These are phyloP conservation scores for Macrocentrus cingulum DNA, from an alignment of 1,140 invertebrate species.

Conservation along the genomic window DNA sequence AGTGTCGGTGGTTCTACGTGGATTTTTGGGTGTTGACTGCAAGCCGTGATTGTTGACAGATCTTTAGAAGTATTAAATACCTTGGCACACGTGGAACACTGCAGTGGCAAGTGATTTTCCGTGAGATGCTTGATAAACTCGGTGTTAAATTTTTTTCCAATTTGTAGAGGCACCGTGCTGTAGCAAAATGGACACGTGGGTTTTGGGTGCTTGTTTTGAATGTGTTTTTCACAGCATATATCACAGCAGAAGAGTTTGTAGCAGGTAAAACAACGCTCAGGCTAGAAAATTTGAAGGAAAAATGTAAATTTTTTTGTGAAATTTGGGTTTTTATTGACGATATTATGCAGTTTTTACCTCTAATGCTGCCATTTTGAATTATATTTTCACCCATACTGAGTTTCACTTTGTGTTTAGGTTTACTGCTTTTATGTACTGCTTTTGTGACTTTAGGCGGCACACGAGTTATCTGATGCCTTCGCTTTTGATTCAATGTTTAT, in stretches of 20 bases:
- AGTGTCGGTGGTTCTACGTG: neutral
- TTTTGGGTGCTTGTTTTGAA: conserved; percentile 33
- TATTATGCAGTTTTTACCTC: conserved; percentile 20
- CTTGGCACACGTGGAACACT: conserved; percentile 34
- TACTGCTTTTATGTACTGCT: conserved; percentile 27
- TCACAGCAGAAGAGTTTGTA: conserved; percentile 40
- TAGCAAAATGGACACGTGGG: conserved; percentile 35
- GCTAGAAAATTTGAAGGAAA: conserved; percentile 21
- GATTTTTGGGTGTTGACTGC: neutral
- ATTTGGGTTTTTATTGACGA: neutral
- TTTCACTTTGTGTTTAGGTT: conserved; percentile 16
- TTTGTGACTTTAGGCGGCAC: too few species aligned
- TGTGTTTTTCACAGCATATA: conserved; percentile 34
- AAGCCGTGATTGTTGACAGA: conserved; percentile 30
- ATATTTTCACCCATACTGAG: conserved; percentile 8
- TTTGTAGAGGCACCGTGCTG: conserved; percentile 23
- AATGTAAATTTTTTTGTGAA: conserved; percentile 4
- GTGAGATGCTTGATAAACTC: conserved; percentile 33
- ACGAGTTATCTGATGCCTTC: too few species aligned
- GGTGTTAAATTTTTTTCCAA: conserved; percentile 28
- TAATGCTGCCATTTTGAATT: conserved; percentile 27
- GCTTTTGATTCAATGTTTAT: too few species aligned
- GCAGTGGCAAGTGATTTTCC: conserved; percentile 36
- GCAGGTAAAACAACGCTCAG: conserved; percentile 34
- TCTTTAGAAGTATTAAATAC: conserved; percentile 29